phyloP scores from a whole-genome alignment of 2,113 vertebrate genomes.

The Nesospiza acunhae region DNA sequence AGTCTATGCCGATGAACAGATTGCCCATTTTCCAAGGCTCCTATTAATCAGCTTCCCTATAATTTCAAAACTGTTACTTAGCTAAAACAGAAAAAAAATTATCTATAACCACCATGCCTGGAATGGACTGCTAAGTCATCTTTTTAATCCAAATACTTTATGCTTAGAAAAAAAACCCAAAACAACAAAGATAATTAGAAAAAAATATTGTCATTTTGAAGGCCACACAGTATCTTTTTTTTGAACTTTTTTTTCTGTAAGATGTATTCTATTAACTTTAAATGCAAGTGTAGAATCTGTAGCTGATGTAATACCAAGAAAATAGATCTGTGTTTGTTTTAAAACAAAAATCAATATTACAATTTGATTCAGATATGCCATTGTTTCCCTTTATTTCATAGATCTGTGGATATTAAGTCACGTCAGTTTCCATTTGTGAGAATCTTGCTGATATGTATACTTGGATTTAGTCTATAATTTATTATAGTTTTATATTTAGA shows the following conservation, averaged over 20 bases:
- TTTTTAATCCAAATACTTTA: not conserved
- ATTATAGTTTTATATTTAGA: not conserved
- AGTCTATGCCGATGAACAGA: not conserved
- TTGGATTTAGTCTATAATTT: not conserved
- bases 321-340: not conserved
- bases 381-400: not conserved
- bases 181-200: not conserved
- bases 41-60: not conserved
- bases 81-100: not conserved
- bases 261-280: not conserved
- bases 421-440: not conserved
- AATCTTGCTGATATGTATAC: not conserved
- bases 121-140: not conserved
- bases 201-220: not conserved
- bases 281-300: not conserved
- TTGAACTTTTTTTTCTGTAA: not conserved
- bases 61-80: not conserved
- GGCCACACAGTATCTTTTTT: not conserved
- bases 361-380: not conserved
- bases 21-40: not conserved
- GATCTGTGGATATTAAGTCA: constrained; percentile 3
- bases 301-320: not conserved
- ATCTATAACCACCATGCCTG: not conserved
- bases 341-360: not conserved
- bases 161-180: not conserved